These are phyloP conservation scores for Eupithecia vulgata DNA, from an alignment of 2,888 invertebrate species.

Conservation along the genomic window DNA sequence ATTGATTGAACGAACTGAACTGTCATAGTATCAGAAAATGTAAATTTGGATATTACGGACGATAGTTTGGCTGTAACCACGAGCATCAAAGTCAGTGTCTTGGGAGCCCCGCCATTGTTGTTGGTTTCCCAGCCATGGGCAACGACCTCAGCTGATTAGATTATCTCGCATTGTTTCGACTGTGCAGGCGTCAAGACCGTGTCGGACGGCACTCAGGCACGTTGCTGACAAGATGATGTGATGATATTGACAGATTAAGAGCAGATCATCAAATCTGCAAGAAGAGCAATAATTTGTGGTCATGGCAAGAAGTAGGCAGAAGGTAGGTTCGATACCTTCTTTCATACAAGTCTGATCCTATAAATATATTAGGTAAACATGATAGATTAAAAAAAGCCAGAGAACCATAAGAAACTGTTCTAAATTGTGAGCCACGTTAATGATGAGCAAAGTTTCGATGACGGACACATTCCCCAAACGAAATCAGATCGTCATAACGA, in stretches of 20 bases:
- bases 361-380: not conserved
- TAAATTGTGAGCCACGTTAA: not conserved
- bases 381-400: not conserved
- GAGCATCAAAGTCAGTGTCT: conserved; percentile 5
- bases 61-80: not conserved
- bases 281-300: not conserved
- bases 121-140: conserved; percentile 20
- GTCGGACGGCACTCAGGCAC: conserved; percentile 5
- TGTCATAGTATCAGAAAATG: not conserved
- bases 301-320: not conserved
- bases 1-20: not conserved
- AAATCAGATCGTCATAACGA: not conserved
- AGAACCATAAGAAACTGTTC: not conserved
- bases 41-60: not conserved
- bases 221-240: conserved; percentile 4
- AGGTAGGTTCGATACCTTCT: too few relatives aligned
- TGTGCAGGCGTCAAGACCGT: conserved; percentile 31
- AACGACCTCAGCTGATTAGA: conserved; percentile 18
- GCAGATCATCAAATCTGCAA: not conserved
- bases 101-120: conserved; percentile 8
- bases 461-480: not conserved
- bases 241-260: not conserved
- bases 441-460: not conserved
- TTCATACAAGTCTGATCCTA: not conserved
- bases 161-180: conserved; percentile 33